These are phyloP conservation scores for Benthosema pterotum DNA, from an alignment of 2,797 vertebrate genomes.

Conservation along the genomic window DNA sequence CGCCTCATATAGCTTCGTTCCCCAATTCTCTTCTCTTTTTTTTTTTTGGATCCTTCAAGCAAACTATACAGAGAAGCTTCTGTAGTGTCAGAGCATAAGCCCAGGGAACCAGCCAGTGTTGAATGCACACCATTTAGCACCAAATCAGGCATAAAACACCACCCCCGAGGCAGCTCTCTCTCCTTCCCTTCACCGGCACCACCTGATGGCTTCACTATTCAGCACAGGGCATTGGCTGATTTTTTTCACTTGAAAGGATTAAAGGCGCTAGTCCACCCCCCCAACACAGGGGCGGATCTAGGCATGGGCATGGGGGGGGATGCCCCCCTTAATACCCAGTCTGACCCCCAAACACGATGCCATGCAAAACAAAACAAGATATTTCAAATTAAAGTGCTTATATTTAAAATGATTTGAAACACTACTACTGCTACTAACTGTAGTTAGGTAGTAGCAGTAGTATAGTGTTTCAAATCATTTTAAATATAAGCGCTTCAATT, in stretches of 20 bases:
- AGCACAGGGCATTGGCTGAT: conserved; percentile 35
- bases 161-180: conserved; percentile 49
- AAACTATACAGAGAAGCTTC: conserved; percentile 30
- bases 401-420: no score
- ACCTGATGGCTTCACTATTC: conserved; percentile 21
- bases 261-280: conserved; percentile 22
- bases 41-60: conserved; percentile 8
- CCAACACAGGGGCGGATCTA: no score
- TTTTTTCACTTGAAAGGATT: conserved; percentile 49
- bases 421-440: no score
- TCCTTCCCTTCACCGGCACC: conserved; percentile 36
- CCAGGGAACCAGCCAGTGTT: conserved; percentile 37
- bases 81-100: conserved; percentile 54
- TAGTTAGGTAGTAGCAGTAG: no score
- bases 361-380: no score
- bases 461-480: no score
- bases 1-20: conserved; percentile 16
- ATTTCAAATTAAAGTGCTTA: no score
- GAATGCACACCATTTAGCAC: conserved; percentile 63
- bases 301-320: no score
- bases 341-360: no score
- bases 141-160: conserved; percentile 67
- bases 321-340: no score
- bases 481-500: no score
- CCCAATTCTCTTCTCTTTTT: conserved; percentile 32